Evolutionary conservation across 2,113 vertebrate species (phyloP).

Genomic region (Daphoenositta chrysoptera): DNA sequence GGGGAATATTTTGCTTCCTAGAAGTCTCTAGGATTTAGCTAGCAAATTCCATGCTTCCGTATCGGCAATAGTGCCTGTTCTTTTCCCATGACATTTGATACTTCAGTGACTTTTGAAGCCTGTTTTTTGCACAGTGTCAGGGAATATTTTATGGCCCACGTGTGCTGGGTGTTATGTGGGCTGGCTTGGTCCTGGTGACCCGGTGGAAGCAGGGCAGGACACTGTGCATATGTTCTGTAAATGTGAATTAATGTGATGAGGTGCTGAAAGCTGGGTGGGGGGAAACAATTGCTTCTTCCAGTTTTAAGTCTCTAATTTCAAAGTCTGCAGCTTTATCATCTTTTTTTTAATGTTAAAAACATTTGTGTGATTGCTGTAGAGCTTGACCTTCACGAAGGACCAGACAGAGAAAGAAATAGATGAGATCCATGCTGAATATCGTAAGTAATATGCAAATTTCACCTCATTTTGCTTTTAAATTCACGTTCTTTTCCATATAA

Average conservation of each 20-base stretch:
- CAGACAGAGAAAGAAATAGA: constrained; percentile 89
- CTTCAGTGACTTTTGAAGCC: background rate
- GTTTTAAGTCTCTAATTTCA: background rate
- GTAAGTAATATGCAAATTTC: constrained; percentile 76
- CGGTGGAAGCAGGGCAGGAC: background rate
- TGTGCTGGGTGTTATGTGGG: background rate
- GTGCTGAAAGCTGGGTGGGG: background rate
- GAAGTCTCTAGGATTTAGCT: constrained; percentile 21
- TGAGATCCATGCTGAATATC: constrained; percentile 83
- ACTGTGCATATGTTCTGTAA: fast-evolving
- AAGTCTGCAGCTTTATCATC: background rate
- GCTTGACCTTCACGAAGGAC: constrained; percentile 87
- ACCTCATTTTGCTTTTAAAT: background rate
- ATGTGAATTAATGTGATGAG: background rate
- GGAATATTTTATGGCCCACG: background rate
- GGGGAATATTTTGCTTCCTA: background rate
- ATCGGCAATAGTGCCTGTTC: background rate
- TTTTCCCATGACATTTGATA: constrained; percentile 9
- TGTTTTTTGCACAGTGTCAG: background rate
- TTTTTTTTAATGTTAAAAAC: background rate
- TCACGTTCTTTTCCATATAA: background rate
- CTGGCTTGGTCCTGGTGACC: background rate
- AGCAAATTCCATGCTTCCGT: background rate
- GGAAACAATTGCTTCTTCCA: background rate
- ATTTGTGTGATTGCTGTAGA: constrained; percentile 69